A percentile compares a stretch with the other conserved stretches of the same genome.
phyloP scores from a whole-genome alignment of 2,113 vertebrate species.

The Seriola rivoliana region DNA sequence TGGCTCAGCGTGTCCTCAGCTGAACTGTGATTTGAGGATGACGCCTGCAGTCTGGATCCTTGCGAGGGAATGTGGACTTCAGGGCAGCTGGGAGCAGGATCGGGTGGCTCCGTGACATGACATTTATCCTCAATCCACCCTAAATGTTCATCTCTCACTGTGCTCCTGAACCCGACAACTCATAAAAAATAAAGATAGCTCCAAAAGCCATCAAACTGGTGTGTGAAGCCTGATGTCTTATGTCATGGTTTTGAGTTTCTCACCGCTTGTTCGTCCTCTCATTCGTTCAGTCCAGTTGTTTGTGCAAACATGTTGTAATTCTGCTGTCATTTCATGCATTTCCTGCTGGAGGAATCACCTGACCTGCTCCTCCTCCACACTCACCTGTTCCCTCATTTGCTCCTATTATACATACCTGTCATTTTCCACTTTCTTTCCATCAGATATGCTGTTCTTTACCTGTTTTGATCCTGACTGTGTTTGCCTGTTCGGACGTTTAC shows the following conservation, averaged over 20 bases:
- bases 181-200: constrained; percentile 19
- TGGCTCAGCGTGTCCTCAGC: constrained; percentile 34
- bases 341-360: too few relatives aligned
- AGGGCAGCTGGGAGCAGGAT: constrained; percentile 32
- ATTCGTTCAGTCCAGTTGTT: too few relatives aligned
- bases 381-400: too few relatives aligned
- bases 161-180: constrained; percentile 24
- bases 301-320: too few relatives aligned
- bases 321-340: too few relatives aligned
- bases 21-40: constrained; percentile 42
- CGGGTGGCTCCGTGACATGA: constrained; percentile 1
- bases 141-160: constrained; percentile 5
- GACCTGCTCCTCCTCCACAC: too few relatives aligned
- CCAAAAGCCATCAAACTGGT: not conserved
- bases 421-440: too few relatives aligned
- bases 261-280: too few relatives aligned
- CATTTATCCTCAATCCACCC: constrained; percentile 18
- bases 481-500: too few relatives aligned
- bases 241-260: not conserved
- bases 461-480: too few relatives aligned
- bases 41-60: constrained; percentile 6
- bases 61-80: constrained; percentile 30
- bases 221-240: constrained; percentile 2
- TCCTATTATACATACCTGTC: too few relatives aligned
- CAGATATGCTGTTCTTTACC: too few relatives aligned